These are phyloP conservation scores for Actinemys pallida DNA, from an alignment of 2,113 vertebrate species.

Conservation along the genomic window DNA sequence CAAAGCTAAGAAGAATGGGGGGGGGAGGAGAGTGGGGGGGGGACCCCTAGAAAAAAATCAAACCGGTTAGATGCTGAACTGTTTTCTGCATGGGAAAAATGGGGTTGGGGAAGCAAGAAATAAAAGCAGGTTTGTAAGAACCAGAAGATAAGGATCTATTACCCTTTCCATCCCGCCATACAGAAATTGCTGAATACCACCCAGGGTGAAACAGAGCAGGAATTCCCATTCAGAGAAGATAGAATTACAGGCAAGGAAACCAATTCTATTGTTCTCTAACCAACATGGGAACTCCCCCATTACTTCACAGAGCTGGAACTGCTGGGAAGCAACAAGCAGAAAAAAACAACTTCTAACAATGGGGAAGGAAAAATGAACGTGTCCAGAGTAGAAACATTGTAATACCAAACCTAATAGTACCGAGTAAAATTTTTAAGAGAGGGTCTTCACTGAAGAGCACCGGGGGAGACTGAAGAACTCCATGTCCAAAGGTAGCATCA, in stretches of 20 bases:
- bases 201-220: neutral
- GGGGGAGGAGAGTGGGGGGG: neutral
- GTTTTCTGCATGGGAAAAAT: neutral
- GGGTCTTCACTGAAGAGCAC: neutral
- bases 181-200: neutral
- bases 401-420: too few relatives aligned
- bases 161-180: neutral
- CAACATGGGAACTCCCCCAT: too few relatives aligned
- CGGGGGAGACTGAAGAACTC: neutral
- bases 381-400: neutral
- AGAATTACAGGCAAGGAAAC: neutral
- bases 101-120: neutral
- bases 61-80: neutral
- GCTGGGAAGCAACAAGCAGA: neutral
- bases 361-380: neutral
- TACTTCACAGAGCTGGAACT: too few relatives aligned
- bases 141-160: neutral
- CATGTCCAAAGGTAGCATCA: neutral
- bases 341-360: conserved; percentile 7
- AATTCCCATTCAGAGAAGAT: neutral
- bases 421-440: too few relatives aligned
- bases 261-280: neutral
- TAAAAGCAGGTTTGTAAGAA: neutral
- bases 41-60: neutral
- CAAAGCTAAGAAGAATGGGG: too few relatives aligned